A percentile compares a stretch with the other conserved stretches of the same genome.
Evolutionary conservation across 2,888 invertebrate species (phyloP).

Genomic region (Aphodius granarius): DNA sequence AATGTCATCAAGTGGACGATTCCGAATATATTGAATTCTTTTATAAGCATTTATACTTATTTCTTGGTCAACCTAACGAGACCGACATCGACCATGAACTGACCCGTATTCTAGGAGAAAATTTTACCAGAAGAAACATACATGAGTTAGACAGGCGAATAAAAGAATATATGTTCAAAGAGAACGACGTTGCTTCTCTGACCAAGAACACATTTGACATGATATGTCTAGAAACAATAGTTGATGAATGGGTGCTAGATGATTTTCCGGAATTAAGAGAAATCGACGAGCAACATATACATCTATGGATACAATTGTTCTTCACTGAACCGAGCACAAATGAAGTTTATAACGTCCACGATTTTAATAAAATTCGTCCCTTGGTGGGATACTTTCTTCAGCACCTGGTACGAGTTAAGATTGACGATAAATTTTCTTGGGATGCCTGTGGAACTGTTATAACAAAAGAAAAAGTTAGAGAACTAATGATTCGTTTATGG

Average conservation of each 20-base stretch:
- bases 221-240: not conserved
- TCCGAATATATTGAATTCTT: no score
- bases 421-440: not conserved
- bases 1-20: no score
- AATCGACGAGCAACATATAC: not conserved
- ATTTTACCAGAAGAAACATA: no score
- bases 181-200: no score
- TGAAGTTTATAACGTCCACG: not conserved
- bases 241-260: not conserved
- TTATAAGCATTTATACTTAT: no score
- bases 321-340: not conserved
- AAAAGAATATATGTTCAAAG: no score
- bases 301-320: not conserved
- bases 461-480: not conserved
- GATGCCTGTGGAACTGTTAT: not conserved
- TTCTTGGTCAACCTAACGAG: no score
- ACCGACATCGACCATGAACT: no score
- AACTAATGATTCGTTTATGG: not conserved
- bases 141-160: no score
- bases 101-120: no score
- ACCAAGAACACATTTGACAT: no score
- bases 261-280: not conserved
- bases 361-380: not conserved
- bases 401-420: not conserved
- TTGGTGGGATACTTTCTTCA: not conserved